A percentile compares a stretch with the other conserved stretches of the same genome.
phyloP scores from a whole-genome alignment of 2,888 invertebrate genomes.

The Phrixothrix hirtus region DNA sequence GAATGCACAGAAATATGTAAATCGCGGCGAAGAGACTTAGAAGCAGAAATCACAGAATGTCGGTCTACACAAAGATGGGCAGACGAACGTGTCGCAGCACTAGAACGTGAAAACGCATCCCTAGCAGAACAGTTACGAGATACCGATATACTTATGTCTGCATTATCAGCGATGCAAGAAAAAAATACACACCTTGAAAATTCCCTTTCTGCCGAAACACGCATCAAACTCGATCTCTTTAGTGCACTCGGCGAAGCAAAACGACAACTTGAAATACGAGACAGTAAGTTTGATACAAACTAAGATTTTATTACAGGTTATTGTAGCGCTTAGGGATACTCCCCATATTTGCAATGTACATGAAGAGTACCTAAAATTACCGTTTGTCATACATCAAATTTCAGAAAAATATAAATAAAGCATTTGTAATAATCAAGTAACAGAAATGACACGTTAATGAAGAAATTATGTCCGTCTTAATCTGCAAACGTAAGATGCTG shows the following conservation, averaged over 20 bases:
- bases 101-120: slow-evolving; percentile 61
- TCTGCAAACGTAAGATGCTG: too few species aligned
- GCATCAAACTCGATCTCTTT: slow-evolving; percentile 96
- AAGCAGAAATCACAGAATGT: slow-evolving; percentile 64
- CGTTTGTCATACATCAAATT: too few species aligned
- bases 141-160: slow-evolving; percentile 77
- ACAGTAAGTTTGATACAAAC: slow-evolving; percentile 65
- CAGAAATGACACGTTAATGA: too few species aligned
- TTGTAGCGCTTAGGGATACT: too few species aligned
- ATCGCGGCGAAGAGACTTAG: slow-evolving; percentile 63
- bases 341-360: too few species aligned
- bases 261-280: slow-evolving; percentile 83
- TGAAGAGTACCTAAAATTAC: too few species aligned
- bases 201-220: slow-evolving; percentile 93
- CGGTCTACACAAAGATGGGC: slow-evolving; percentile 62
- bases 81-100: slow-evolving; percentile 63
- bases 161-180: slow-evolving; percentile 82
- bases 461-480: too few species aligned
- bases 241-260: slow-evolving; percentile 96
- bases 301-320: neutral
- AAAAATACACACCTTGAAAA: slow-evolving; percentile 91
- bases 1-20: slow-evolving; percentile 55
- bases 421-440: too few species aligned
- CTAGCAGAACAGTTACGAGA: slow-evolving; percentile 59
- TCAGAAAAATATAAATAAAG: too few species aligned